Base-by-base conservation (phyloP, 2,888 invertebrate genomes). In the Agrotis clavis region DNA sequence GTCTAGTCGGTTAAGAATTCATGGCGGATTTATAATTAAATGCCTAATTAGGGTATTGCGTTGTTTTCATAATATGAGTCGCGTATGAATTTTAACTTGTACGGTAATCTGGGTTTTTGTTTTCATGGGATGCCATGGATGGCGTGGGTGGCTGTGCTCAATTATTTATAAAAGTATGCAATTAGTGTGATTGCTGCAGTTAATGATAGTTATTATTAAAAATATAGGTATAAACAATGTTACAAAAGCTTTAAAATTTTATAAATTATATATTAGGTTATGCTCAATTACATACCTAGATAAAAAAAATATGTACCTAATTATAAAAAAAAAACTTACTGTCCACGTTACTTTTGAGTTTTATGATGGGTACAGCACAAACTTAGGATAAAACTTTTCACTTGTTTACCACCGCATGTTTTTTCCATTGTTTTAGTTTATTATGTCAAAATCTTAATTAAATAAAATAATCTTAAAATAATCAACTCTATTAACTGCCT, bases 1-100 rank as follows among this genome's bases (percentile, higher is more conserved):
- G 94, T 94, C 94, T 95, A 93, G 92, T 90, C 90, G 78, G 93
- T 96, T 95, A 96, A 95, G 95, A 95, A 95, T 96, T 96, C 95
- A 96, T 95, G 92, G 89, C 84, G 92, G 93, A 94, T 95, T 95
- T 94, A 95, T 94, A 94, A 95, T 95, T 95, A 94, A 95, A 95
- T 94, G 93, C 90, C 93, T 95, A 93, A 95, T 95, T 94, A 94
- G 85, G 92, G 92, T 92, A 93, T 93, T 90, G 91, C 90, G 91
- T 90, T 91, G 93, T 92, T 93, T 91, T 90, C 88, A 89, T 90
- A 86, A 84, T 86, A 88, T 87, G 90, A 91, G 87, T 74, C 76
- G 85, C 81, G 84, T 89, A 90, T 91, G 91, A 91, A 92, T 92
- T 91, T 92, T 90, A 92, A 90, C 86, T 88, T 90, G 84, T 87